These are phyloP conservation scores for Eupelmus urozonus DNA, from an alignment of 2,888 invertebrate genomes.

Conservation along the genomic window DNA sequence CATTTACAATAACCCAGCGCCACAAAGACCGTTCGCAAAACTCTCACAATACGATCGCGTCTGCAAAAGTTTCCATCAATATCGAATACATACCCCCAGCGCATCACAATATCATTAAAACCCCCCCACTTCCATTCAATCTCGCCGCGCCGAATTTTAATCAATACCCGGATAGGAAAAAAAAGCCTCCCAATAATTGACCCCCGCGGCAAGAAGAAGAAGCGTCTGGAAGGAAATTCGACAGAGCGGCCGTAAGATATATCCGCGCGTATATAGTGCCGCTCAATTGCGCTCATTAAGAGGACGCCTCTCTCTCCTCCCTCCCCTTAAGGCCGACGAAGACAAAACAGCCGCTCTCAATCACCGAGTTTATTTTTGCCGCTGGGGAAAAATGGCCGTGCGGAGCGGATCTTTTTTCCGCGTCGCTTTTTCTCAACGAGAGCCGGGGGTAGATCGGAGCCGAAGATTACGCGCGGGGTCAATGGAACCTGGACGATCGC, in stretches of 20 bases:
- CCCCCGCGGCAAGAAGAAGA: conserved; percentile 1
- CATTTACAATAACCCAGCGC: too few relatives aligned
- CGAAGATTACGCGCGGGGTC: conserved; percentile 6
- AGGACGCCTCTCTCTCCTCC: not conserved
- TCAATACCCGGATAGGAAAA: not conserved
- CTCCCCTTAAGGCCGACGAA: not conserved
- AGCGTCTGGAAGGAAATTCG: conserved; percentile 10
- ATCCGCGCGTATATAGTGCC: conserved; percentile 1
- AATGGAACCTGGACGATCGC: not conserved
- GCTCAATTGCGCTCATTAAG: conserved; percentile 5
- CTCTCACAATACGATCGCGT: too few relatives aligned
- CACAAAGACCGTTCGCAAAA: too few relatives aligned
- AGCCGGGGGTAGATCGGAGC: too few relatives aligned
- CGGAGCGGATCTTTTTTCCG: too few relatives aligned
- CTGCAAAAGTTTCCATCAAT: too few relatives aligned
- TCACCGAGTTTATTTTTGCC: conserved; percentile 14
- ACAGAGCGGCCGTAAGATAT: not conserved
- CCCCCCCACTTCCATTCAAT: not conserved
- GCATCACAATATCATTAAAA: not conserved
- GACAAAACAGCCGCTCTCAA: conserved; percentile 39
- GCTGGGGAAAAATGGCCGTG: too few relatives aligned
- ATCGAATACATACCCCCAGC: too few relatives aligned
- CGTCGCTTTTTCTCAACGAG: too few relatives aligned
- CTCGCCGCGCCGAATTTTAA: not conserved
- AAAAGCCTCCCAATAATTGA: not conserved